A percentile compares a stretch with the other conserved stretches of the same genome.
Conservation (phyloP, 2,888 invertebrate species). For the Baccha elongata region DNA sequence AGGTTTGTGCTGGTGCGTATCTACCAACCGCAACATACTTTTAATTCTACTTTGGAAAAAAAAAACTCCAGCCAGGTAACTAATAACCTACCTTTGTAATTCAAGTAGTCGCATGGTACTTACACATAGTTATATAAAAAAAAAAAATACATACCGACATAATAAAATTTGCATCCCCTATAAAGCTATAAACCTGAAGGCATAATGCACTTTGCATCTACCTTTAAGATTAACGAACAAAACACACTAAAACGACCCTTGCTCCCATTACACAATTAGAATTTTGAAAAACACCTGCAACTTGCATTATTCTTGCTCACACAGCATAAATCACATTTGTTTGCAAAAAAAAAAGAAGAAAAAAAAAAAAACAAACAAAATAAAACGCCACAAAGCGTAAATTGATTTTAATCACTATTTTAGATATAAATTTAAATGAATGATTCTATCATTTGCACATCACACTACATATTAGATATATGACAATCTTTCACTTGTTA, state of each 20-base stretch:
- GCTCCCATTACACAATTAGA: conserved; percentile 1
- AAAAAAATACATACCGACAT: too few relatives aligned
- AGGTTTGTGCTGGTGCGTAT: too few relatives aligned
- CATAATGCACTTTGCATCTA: background rate
- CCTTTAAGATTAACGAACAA: background rate
- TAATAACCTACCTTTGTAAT: too few relatives aligned
- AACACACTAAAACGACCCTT: background rate
- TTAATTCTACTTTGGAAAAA: too few relatives aligned
- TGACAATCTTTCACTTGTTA: conserved; percentile 29
- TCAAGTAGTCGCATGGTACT: too few relatives aligned
- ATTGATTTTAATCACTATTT: conserved; percentile 20
- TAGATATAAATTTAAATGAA: background rate
- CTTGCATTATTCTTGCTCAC: background rate
- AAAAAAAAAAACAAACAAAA: background rate
- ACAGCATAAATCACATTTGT: too few relatives aligned
- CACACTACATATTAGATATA: background rate
- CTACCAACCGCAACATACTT: too few relatives aligned
- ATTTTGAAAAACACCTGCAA: background rate
- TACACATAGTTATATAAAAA: too few relatives aligned
- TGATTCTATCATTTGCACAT: conserved; percentile 4
- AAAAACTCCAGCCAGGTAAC: too few relatives aligned
- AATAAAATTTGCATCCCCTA: conserved; percentile 12
- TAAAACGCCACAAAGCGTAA: background rate
- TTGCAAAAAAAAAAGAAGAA: too few relatives aligned
- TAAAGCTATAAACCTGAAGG: background rate